Evolutionary conservation across 2,797 vertebrate species (phyloP), one percentile per base, ranked within the genome.

Genomic region (Anomalospiza imberbis): DNA sequence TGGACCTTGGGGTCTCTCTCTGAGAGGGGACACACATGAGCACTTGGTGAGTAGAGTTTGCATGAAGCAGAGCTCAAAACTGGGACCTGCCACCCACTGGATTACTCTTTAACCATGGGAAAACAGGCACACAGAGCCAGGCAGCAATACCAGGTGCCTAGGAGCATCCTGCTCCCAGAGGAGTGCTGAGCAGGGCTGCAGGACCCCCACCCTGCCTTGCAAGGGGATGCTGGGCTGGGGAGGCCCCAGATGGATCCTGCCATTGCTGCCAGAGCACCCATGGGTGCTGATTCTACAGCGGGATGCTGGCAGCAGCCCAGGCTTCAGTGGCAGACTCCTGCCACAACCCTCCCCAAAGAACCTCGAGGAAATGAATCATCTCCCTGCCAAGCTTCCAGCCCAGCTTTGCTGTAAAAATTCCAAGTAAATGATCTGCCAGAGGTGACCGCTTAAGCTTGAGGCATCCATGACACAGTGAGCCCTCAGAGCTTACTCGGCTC

Each of bases 281-380:
- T 26, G 54, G 81, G 66, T 82, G 80, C 89, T 81, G 71, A 38
- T 32, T 57, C 54, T 48, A 7, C 45, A 71, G 54, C 28, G 26
- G 25, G 10, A 29, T 72, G 44, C 54, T 73, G 91, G 91, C 82
- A 89, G 50, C 60, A 77, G 20, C 54, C 60, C 47, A 61, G 85
- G 79, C 50, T 88, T 74, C 55, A 28, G 51, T 40, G 40, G 57
- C 83, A 73, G 65, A 24, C 31, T 76, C 34, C 66, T 44, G 60
- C 75, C 40, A 65, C 21, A 34, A 50, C 32, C 45, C 44, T 85
- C 55, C 25, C 61, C 32, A 8, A 44, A 75, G 77, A 62, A 48
- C 44, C 68, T 76, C 1, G 0, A 90, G 83, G 83, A 84, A 87
- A 72, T 84, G 74, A 92, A 90, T 90, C 78, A 90, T 68, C 90